Base-by-base conservation (phyloP, 2,797 vertebrate species). In the Chiroxiphia lanceolata region DNA sequence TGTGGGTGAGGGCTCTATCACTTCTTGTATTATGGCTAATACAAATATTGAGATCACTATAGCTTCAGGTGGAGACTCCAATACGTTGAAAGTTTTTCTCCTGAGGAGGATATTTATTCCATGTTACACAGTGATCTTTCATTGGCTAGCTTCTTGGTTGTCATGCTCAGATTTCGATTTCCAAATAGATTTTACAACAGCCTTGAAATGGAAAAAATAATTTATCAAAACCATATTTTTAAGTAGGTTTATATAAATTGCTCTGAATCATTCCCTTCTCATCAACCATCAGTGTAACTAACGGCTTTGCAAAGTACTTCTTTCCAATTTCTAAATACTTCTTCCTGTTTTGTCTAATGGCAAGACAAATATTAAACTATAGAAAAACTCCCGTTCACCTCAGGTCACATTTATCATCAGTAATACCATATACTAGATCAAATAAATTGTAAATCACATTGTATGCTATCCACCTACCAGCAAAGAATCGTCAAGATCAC, bases 401-500 rank as follows among this genome's bases (percentile, higher is more conserved):
- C 33, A 68, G 40, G 11, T 51, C 83, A 44, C 23, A 21, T 83
- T 77, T 81, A 60, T 67, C 68, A 44, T 40, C 60, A 45, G 50
- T 36, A 94, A 50, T 90, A 75, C 15, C 17, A 15, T 57, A 36
- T 45, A 72, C 69, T 78, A 47, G 61, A 68, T 40, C 31, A 79
- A 72, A 89, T 38, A 91, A 56, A 34, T 87, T 3, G 42, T 57
- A 89, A 87, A 95, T 77, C 38, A 71, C 25, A 54, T 26, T 51
- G 21, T 33, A 63, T 38, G 40, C 9, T 89, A n/a, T 93, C 83
- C 50, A 97, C 97, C 53, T 97, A 96, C 97, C 96, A 94, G 56
- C 90, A 91, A 93, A 96, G 64, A 89, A 96, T 95, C 64, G 97
- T 90, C 90, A 97, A 96, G 93, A 97, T 85, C 63, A 96, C 45